Conservation (phyloP, 2,797 vertebrate genomes). For the Hypotaenidia philippensis region DNA sequence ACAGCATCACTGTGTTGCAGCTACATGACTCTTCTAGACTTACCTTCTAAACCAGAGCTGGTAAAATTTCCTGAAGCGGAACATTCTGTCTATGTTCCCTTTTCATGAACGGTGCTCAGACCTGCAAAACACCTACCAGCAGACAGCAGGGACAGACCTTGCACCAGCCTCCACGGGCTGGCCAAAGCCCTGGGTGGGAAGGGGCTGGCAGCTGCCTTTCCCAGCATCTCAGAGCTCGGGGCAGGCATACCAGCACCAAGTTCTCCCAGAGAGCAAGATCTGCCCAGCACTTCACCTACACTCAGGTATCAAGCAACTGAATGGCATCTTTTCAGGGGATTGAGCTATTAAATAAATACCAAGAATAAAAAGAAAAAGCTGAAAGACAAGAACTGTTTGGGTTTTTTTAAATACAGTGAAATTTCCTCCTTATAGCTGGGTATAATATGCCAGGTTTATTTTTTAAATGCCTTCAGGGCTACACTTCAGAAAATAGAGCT, state of each 20-base stretch:
- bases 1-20: fast-evolving
- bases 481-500: not conserved
- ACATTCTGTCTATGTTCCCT: not conserved
- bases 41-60: not conserved
- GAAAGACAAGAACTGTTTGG: not conserved
- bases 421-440: not conserved
- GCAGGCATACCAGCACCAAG: fast-evolving
- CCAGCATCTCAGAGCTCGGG: not conserved
- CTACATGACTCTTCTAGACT: not conserved
- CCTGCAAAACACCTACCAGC: not conserved
- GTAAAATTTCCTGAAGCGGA: not conserved
- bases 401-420: not conserved
- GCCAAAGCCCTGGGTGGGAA: not conserved
- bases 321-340: not conserved
- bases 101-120: not conserved
- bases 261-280: not conserved
- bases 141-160: not conserved
- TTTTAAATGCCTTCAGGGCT: slow-evolving; percentile 29
- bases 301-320: not conserved
- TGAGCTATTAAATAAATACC: not conserved
- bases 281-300: not conserved
- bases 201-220: not conserved
- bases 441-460: not conserved
- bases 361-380: not conserved
- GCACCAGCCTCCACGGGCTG: not conserved